Evolutionary conservation across 2,888 invertebrate genomes (phyloP), one percentile per base, ranked within the genome.

Genomic region (Melanostoma mellinum): DNA sequence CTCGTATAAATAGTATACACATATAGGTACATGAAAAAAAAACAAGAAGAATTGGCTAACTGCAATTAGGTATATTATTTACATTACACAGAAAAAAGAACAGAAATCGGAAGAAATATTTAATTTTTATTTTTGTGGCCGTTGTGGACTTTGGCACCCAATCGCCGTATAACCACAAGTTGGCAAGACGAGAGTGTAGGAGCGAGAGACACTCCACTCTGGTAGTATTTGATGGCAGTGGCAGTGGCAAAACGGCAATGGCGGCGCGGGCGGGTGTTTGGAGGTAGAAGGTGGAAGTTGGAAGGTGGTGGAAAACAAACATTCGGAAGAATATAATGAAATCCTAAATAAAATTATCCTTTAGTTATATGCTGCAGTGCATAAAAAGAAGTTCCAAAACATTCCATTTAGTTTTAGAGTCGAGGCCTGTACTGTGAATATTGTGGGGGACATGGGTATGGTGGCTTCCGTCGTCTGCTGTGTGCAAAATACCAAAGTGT

Each of bases 311-410:
- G 56, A 77, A 67, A 77, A 61, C 72, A 77, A 77, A 68, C 53
- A 61, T 46, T 63, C 50, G 50, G 20, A 74, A 74, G 79, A 65
- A 67, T 71, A 84, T 74, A 79, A 84, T 74, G 74, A 84, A 67
- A 75, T 75, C 79, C 74, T 79, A 79, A 84, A 84, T 79, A 84
- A 67, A 84, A 78, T 84, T 71, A 84, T 74, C 79, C 69, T 67
- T 78, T 53, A 78, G 73, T 73, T 82, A 82, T 78, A 69, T 84
- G 84, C 74, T 84, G 84, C 84, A 84, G 74, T 84, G 79, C 74
- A 74, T 79, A 74, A 79, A 79, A 84, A 74, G 36, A 63, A 82
- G 68, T 82, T 82, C 58, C 73, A 52, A 75, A 67, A 56, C 46
- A 56, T 63, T 82, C 76, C 65, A 68, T 82, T 55, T 77, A 55